Evolutionary conservation across 2,113 vertebrate genomes (phyloP), one percentile per base, ranked within the genome.

Genomic region (Lucifuga dentata): DNA sequence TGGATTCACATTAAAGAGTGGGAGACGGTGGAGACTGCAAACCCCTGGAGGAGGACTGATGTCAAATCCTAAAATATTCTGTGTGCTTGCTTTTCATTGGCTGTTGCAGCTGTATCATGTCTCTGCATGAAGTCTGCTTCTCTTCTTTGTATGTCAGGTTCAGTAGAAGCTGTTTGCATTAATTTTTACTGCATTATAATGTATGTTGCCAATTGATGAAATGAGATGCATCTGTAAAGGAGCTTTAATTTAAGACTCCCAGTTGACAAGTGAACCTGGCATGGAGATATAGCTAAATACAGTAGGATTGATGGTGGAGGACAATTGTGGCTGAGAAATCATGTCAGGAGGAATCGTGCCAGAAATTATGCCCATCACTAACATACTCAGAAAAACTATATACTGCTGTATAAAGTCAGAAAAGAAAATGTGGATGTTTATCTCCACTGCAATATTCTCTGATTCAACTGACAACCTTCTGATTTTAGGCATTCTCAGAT

Each of bases 291-390:
- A 33, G 40, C 16, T 60, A n/a, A n/a, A n/a, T n/a, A n/a, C 39
- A 21, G 41, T 11, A 11, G 16, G 20, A 50, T 57, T 11, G n/a
- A 59, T 45, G 16, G 16, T 13, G 10, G 24, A 45, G 43, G 60
- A 45, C 46, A 48, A 65, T 2, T 23, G 21, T 20, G 44, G 17
- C 52, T 40, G 44, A 41, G 46, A 36, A 41, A 63, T 50, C 24
- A 20, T 7, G 51, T 40, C n/a, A 23, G 68, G 63, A 69, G 75
- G 64, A 43, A 45, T 67, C 41, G 11, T 44, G 62, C 63, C 55
- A 13, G 50, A 5, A 24, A 36, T 17, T 12, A 21, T 2, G 5
- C 44, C 36, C 0, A 3, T 74, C 65, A 62, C 23, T 66, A 73
- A 49, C 13, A 1, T 1, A 56, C 45, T 50, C n/a, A 1, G 0